These are phyloP conservation scores for Episyrphus balteatus DNA, from an alignment of 1,140 invertebrate genomes.

Conservation along the genomic window DNA sequence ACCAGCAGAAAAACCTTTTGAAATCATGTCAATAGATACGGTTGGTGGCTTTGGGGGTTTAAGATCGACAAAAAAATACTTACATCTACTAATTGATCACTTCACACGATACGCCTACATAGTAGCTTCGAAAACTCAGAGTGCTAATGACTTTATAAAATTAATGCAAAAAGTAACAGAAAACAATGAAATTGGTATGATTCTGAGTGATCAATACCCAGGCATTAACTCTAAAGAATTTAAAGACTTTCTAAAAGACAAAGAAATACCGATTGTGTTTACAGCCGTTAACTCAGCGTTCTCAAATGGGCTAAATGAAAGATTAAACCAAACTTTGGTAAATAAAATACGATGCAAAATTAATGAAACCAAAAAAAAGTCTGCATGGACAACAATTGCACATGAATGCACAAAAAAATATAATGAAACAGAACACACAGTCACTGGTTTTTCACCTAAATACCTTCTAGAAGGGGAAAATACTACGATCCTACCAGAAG, in stretches of 20 bases:
- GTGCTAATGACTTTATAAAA: constrained; percentile 28
- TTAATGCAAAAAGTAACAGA: no score
- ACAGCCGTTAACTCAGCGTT: constrained; percentile 28
- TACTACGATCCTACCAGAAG: constrained; percentile 15
- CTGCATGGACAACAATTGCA: constrained; percentile 31
- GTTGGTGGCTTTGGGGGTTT: neutral
- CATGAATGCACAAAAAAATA: constrained; percentile 26
- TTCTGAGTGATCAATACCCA: constrained; percentile 29
- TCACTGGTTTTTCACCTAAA: constrained; percentile 25
- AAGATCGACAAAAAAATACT: neutral
- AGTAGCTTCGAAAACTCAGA: constrained; percentile 24
- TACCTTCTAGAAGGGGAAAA: constrained; percentile 26
- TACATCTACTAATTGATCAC: no score
- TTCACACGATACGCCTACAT: constrained; percentile 19
- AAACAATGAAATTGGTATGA: constrained; percentile 22
- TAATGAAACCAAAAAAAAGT: constrained; percentile 9
- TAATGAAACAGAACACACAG: constrained; percentile 27
- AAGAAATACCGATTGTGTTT: constrained; percentile 20
- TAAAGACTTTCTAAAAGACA: constrained; percentile 17
- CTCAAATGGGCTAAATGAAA: constrained; percentile 28
- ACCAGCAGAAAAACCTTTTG: neutral
- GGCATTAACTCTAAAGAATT: constrained; percentile 30
- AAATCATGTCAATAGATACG: neutral
- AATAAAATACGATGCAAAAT: constrained; percentile 33
- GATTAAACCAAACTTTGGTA: constrained; percentile 24